Evolutionary conservation across 2,797 vertebrate species (phyloP).

Genomic region (Vireo griseus): DNA sequence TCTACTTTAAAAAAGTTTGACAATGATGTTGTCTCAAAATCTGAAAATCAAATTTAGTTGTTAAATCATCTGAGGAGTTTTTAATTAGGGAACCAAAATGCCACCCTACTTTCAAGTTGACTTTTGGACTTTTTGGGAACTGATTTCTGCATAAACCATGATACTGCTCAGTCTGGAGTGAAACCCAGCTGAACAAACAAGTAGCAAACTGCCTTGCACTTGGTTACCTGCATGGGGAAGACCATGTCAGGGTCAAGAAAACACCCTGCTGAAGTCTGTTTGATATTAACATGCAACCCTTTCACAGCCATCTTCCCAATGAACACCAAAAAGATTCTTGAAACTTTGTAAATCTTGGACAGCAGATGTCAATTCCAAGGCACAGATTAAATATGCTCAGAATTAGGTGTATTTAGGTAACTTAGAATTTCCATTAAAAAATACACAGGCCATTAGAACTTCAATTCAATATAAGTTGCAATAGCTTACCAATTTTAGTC

Average conservation of each 20-base stretch:
- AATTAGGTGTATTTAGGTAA: not conserved
- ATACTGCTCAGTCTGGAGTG: not conserved
- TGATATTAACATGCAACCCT: not conserved
- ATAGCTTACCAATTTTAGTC: constrained; percentile 88
- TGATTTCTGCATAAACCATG: not conserved
- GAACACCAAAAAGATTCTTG: not conserved
- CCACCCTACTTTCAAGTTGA: not conserved
- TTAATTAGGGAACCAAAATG: not conserved
- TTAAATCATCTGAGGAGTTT: not conserved
- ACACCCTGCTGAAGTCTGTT: not conserved
- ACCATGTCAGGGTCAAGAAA: not conserved
- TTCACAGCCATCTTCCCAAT: not conserved
- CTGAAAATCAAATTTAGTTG: not conserved
- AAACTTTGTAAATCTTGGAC: not conserved
- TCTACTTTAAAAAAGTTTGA: not conserved
- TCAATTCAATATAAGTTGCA: not conserved
- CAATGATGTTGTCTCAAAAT: not conserved
- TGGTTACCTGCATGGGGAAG: not conserved
- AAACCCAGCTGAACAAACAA: not conserved
- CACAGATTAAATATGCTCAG: not conserved
- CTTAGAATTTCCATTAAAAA: not conserved
- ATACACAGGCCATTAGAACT: not conserved
- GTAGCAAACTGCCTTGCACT: not conserved
- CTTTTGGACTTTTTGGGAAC: not conserved
- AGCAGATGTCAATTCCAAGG: not conserved